Conservation (phyloP, 2,797 vertebrate genomes). For the Pseudomugil tenellus region DNA sequence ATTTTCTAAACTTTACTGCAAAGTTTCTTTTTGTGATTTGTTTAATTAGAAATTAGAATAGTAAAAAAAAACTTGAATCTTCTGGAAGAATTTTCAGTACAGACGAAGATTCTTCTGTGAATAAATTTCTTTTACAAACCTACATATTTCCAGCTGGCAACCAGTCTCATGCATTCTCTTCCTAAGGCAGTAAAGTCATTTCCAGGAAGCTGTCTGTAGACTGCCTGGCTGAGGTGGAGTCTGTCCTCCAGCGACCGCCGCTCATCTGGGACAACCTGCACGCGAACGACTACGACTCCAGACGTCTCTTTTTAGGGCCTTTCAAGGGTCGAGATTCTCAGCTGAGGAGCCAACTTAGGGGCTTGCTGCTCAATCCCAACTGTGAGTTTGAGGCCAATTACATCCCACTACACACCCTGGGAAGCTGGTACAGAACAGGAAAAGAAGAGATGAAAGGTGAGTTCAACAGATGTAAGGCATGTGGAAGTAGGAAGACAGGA, state of each 20-base stretch:
- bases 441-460: constrained; percentile 72
- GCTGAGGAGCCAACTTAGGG: constrained; percentile 78
- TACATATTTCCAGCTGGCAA: background rate
- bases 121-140: no score
- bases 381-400: constrained; percentile 93
- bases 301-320: constrained; percentile 89
- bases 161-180: background rate
- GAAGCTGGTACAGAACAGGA: constrained; percentile 79
- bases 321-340: constrained; percentile 85
- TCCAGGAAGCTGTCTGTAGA: constrained; percentile 83
- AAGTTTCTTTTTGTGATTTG: background rate
- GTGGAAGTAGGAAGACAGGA: constrained; percentile 18
- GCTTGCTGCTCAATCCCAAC: constrained; percentile 90
- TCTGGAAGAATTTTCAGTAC: no score
- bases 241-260: constrained; percentile 81
- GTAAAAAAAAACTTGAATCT: background rate
- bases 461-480: background rate
- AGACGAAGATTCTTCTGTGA: no score
- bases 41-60: background rate
- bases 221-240: constrained; percentile 84
- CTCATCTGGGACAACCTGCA: constrained; percentile 93
- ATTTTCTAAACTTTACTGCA: background rate
- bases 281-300: constrained; percentile 90
- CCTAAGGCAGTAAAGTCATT: constrained; percentile 87
- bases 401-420: constrained; percentile 87